A percentile compares a stretch with the other conserved stretches of the same genome.
Evolutionary conservation across 2,797 vertebrate genomes (phyloP).

Genomic region (Hydrocynus forskahlii): DNA sequence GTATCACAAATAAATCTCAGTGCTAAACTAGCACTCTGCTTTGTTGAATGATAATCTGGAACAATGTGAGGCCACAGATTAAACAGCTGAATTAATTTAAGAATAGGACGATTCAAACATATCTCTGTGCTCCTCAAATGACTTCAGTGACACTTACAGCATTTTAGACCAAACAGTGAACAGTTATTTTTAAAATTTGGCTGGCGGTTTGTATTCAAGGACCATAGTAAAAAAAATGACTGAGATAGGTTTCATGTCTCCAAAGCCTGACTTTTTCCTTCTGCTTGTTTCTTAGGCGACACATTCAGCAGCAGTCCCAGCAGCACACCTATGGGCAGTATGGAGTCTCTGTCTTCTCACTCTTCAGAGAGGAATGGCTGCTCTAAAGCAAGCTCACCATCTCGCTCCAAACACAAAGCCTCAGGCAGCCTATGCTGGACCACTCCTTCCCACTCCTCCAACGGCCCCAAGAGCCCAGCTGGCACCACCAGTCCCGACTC

Average conservation of each 20-base stretch:
- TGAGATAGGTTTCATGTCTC: too few species aligned
- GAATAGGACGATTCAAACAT: too few species aligned
- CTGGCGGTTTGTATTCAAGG: neutral
- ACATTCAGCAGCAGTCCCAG: constrained; percentile 95
- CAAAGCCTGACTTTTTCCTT: neutral
- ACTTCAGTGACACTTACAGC: neutral
- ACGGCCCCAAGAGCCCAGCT: constrained; percentile 81
- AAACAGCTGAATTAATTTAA: too few species aligned
- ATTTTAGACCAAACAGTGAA: neutral
- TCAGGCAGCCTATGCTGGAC: constrained; percentile 85
- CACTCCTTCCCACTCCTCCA: constrained; percentile 82
- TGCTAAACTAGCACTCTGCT: too few species aligned
- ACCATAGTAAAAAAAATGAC: too few species aligned
- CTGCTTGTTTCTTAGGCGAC: constrained; percentile 79
- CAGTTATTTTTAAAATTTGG: neutral
- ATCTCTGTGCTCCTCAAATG: too few species aligned
- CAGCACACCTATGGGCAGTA: constrained; percentile 95
- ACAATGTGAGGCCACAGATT: too few species aligned
- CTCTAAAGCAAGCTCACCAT: constrained; percentile 78
- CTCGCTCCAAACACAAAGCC: constrained; percentile 81
- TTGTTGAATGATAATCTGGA: too few species aligned
- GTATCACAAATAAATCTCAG: too few species aligned
- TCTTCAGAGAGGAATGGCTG: constrained; percentile 94
- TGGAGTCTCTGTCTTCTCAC: constrained; percentile 96
- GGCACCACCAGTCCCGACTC: constrained; percentile 87